Base-by-base conservation (phyloP, 2,888 invertebrate genomes). In the Hedychridium roseum region DNA sequence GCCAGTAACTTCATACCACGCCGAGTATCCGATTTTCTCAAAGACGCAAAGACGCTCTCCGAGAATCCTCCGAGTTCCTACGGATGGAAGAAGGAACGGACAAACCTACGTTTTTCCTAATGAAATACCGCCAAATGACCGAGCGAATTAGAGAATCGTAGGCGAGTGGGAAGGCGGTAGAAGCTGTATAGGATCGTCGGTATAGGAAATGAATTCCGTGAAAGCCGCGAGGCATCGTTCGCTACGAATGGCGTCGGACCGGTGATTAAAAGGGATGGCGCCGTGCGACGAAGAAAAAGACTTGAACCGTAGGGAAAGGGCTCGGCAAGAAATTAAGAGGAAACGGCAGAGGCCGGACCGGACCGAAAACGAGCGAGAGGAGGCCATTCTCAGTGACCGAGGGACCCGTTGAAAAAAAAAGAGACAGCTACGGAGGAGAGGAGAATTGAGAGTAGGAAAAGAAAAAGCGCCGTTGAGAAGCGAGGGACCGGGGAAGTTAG, bases 251-350 rank as follows among this genome's bases (percentile, higher is more conserved):
- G 49, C 54, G 57, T 57, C 50, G 60, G 58, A 56, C 43, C 54
- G 55, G 62, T 70, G 69, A 69, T 69, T 69, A 69, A 69, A 68
- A 64, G 60, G 52, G 60, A 60, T 38, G 40, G 36, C 34, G 50
- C 28, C 54, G 52, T 46, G 54, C 50, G 54, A 12, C 23, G 32
- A 48, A 57, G 53, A 53, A 57, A 57, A 59, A 63, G 53, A 47
- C 53, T 44, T 48, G 31, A 43, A 55, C 41, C 35, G 39, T 34
- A 30, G 36, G 45, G 41, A 46, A 53, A 36, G 38, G 39, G 43
- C 43, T 50, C 42, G 45, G 35, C 45, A 43, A n/a, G n/a, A n/a
- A n/a, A n/a, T n/a, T n/a, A n/a, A n/a, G n/a, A n/a, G n/a, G n/a
- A n/a, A n/a, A n/a, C n/a, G n/a, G n/a, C n/a, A n/a, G n/a, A 28